Conservation (phyloP, 1,140 invertebrate species). For the Anthonomus grandis region DNA sequence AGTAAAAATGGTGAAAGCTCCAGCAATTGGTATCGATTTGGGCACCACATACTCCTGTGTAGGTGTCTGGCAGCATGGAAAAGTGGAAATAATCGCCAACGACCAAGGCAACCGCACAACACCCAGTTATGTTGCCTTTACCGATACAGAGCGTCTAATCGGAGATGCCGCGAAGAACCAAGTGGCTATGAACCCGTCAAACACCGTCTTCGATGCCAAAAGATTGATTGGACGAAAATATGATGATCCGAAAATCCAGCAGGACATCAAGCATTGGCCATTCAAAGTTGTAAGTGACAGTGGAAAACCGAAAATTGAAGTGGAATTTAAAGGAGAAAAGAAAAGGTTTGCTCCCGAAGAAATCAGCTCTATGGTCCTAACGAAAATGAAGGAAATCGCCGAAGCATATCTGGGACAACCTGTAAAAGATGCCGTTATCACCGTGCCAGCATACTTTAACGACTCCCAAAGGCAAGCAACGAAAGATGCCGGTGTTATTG, state of each 20-base stretch:
- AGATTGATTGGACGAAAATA: no score
- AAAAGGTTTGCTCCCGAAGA: no score
- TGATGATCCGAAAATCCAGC: no score
- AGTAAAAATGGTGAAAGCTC: constrained; percentile 35
- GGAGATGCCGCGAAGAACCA: constrained; percentile 58
- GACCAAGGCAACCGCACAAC: constrained; percentile 92
- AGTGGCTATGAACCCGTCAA: constrained; percentile 77
- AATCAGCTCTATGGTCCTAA: no score
- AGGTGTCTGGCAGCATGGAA: constrained; percentile 80
- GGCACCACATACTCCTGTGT: constrained; percentile 81
- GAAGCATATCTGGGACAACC: constrained; percentile 59
- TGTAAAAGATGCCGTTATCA: constrained; percentile 43
- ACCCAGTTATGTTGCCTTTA: constrained; percentile 86
- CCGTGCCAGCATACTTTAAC: constrained; percentile 59
- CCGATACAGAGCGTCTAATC: constrained; percentile 73
- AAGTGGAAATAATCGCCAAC: constrained; percentile 92
- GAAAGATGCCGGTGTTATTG: no score
- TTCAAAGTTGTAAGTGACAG: no score
- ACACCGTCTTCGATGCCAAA: no score
- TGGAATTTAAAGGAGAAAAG: constrained; percentile 72
- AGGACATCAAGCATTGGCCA: no score
- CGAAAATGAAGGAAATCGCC: no score
- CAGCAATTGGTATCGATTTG: constrained; percentile 72
- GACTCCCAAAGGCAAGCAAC: no score
- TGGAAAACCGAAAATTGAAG: constrained; percentile 61